phyloP scores from a whole-genome alignment of 2,113 vertebrate genomes.

The Myotis brandtii region DNA sequence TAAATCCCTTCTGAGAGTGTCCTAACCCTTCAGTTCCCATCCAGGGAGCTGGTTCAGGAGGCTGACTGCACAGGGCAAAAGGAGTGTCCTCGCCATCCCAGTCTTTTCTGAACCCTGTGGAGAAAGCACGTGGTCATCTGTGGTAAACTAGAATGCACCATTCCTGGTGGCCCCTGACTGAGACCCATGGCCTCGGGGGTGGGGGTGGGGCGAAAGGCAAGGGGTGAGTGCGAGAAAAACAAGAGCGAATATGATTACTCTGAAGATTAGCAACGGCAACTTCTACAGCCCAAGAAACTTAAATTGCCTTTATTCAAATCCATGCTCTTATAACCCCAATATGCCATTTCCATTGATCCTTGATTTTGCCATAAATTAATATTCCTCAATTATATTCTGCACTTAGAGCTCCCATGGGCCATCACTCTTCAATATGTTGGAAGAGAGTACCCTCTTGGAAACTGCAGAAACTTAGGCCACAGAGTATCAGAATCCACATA shows the following conservation, averaged over 20 bases:
- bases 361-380: background rate
- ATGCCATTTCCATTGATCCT: background rate
- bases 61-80: background rate
- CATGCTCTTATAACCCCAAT: background rate
- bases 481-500: background rate
- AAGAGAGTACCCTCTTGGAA: background rate
- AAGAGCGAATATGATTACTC: background rate
- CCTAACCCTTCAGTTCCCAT: background rate
- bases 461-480: background rate
- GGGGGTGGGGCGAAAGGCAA: fast-evolving
- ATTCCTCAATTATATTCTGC: background rate
- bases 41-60: background rate
- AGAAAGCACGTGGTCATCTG: background rate
- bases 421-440: background rate
- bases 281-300: background rate
- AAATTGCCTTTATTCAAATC: background rate
- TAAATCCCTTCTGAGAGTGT: background rate
- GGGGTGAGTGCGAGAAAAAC: background rate
- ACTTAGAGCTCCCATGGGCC: background rate
- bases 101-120: background rate
- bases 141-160: background rate
- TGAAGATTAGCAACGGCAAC: background rate
- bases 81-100: background rate
- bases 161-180: background rate
- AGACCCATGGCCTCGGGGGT: background rate